Base-by-base conservation (phyloP, 2,888 invertebrate species). In the Lomographa bimaculata region DNA sequence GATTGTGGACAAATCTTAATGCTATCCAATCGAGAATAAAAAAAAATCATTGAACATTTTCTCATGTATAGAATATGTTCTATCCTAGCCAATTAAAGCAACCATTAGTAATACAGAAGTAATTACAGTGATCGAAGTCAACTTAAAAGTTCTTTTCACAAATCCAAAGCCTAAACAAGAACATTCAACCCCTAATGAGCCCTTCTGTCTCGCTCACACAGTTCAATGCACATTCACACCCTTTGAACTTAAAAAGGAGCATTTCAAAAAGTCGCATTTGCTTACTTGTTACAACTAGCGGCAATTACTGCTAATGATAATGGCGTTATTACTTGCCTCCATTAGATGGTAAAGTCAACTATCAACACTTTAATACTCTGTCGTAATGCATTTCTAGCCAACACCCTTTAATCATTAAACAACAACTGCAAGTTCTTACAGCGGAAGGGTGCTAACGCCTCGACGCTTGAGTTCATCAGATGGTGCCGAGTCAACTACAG, bases 291-390 rank as follows among this genome's bases (percentile, higher is more conserved):
- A 33, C 44, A 48, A 63, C 63, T 57, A 60, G 60, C 37, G 60
- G 72, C 75, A 76, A 77, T 78, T 78, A 78, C 62, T 52, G 53
- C 70, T 78, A 77, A 78, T 74, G 78, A 78, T 77, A 73, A 77
- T 71, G 71, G 67, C 60, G 64, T 72, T 77, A 75, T 76, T 75
- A 74, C 71, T 68, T 60, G 64, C 68, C 64, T 67, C 71, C 71
- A 77, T 77, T 74, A 76, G 57, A 43, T 39, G 40, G 19, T 49
- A 44, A 25, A 48, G 39, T 49, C 32, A 40, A 35, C 26, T 32
- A 35, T 5, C 6, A 7, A 32, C 24, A 6, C 0, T 25, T 10
- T 20, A 25, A 28, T 5, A 41, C 42, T 4, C 2, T 43, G 9
- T 33, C 36, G 3, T 2, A 37, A n/a, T 36, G 27, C 21, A 21